Evolutionary conservation across 1,140 invertebrate genomes (phyloP), one percentile per base, ranked within the genome.

Genomic region (Protaetia brevitarsis): DNA sequence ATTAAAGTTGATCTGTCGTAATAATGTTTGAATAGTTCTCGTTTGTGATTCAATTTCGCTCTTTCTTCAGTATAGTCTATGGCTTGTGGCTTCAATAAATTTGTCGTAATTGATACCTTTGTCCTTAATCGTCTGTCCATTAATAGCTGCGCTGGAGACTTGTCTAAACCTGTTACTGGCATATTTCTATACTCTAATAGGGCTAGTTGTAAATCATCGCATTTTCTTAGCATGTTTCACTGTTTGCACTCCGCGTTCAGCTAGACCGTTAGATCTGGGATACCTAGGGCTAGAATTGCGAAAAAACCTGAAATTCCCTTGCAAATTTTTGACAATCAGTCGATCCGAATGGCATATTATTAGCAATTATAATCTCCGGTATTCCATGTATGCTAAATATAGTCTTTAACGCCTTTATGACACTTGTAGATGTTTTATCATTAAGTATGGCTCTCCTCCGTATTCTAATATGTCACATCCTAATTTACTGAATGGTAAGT

Each of bases 401-500:
- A 3, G n/a, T 16, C 21, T 51, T 51, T 51, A 51, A 51, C 1
- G 13, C 21, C 13, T 51, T 51, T 51, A 51, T 34, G 7, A 34
- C 31, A n/a, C n/a, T 34, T 7, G 7, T n/a, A 34, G 31, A 7
- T 34, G 31, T 34, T 34, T 34, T 34, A 34, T 34, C n/a, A 56
- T 27, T 56, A 56, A 16, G 19, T 11, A 56, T 56, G 45, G 10
- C 7, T 56, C 45, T 2, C 19, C 26, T 8, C 26, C 45, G 11
- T 56, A 2, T 16, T 56, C 45, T 19, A 56, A 10, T 34, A 34
- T 34, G 31, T 77, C 75, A n/a, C 66, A 36, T 56, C 71, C 74
- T 41, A 77, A 7, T 27, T 68, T 70, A 26, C 66, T 23, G 66
- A 72, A 77, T 57, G 74, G 74, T 34, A 68, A 23, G 23, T 67